Conservation (phyloP, 1,140 invertebrate genomes). For the Ctenoplectra terminalis region DNA sequence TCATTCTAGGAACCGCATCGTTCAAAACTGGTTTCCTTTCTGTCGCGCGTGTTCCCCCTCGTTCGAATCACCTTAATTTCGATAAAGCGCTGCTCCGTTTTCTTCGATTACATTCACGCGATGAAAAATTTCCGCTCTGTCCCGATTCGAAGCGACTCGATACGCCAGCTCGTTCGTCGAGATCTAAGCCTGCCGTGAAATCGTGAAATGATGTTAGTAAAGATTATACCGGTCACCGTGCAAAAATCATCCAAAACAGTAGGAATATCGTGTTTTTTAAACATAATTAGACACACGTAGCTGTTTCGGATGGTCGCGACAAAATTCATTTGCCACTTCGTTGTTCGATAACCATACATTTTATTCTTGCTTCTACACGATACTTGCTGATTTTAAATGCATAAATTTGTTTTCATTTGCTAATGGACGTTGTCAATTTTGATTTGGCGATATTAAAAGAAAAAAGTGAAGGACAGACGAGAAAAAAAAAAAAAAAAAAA, state of each 20-base stretch:
- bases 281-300: too few relatives aligned
- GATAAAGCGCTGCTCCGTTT: constrained; percentile 37
- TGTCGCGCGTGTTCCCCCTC: not conserved
- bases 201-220: too few relatives aligned
- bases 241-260: too few relatives aligned
- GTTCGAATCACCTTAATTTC: constrained; percentile 29
- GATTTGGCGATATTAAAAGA: not conserved
- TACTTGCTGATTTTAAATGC: not conserved
- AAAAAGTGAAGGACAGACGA: not conserved
- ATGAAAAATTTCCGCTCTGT: constrained; percentile 5
- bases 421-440: not conserved
- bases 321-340: too few relatives aligned
- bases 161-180: constrained; percentile 8
- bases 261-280: too few relatives aligned
- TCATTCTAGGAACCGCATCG: not conserved
- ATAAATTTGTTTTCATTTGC: too few relatives aligned
- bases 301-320: too few relatives aligned
- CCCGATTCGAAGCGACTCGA: not conserved
- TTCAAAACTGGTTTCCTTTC: not conserved
- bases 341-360: too few relatives aligned
- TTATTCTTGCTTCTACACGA: too few relatives aligned
- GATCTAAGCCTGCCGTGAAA: constrained; percentile 19
- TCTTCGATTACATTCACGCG: constrained; percentile 32
- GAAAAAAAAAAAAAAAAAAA: not conserved
- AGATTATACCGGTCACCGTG: too few relatives aligned